Conservation (phyloP, 2,797 vertebrate genomes). For the Sebastes kiyomatsui region DNA sequence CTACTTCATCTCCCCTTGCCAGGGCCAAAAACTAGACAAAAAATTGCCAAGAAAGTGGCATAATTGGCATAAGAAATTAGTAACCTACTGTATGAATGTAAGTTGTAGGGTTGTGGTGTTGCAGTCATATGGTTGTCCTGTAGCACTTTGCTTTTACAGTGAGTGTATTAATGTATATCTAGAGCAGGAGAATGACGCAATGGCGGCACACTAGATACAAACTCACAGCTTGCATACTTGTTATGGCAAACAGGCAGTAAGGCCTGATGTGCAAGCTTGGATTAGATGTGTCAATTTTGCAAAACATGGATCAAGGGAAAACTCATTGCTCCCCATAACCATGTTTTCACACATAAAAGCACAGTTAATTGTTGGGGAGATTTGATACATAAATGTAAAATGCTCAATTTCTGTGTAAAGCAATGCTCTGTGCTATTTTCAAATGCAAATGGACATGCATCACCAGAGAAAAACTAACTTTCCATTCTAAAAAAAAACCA, state of each 20-base stretch:
- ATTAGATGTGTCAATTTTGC: background rate
- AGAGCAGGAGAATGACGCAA: background rate
- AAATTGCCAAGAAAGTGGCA: background rate
- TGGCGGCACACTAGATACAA: background rate
- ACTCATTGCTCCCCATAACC: background rate
- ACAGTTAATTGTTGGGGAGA: constrained; percentile 2
- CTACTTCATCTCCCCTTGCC: background rate
- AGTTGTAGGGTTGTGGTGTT: background rate
- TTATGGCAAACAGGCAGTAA: background rate
- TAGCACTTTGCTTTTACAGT: background rate
- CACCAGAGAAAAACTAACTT: background rate
- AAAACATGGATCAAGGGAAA: constrained; percentile 12
- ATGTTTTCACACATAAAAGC: constrained; percentile 13
- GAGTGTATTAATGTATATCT: background rate
- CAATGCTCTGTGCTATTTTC: background rate
- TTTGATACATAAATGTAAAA: constrained; percentile 19
- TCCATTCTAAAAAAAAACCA: background rate
- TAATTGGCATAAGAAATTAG: background rate
- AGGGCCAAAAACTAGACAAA: background rate
- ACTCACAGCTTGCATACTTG: background rate
- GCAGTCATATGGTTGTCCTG: background rate
- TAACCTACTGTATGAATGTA: background rate
- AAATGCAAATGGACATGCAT: background rate
- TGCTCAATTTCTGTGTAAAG: constrained; percentile 2
- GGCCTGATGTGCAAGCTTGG: background rate